These are phyloP conservation scores for Dexiosoma caninum DNA, from an alignment of 2,888 invertebrate species.

Conservation along the genomic window DNA sequence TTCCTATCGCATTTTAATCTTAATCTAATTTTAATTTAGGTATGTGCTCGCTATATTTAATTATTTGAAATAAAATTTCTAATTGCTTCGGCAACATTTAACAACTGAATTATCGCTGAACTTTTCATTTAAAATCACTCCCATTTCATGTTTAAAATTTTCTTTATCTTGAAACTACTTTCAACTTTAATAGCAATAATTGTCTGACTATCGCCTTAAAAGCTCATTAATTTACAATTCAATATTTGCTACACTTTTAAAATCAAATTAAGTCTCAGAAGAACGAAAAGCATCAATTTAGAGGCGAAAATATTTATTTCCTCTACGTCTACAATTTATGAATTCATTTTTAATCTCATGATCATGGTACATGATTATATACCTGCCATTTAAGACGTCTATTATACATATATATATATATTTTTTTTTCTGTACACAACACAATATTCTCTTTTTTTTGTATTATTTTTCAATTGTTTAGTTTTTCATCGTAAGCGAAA, in stretches of 20 bases:
- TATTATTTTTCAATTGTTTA: slow-evolving; percentile 11
- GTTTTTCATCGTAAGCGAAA: slow-evolving; percentile 3
- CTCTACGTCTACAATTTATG: slow-evolving; percentile 27
- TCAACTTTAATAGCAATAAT: slow-evolving; percentile 3
- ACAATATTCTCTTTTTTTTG: not conserved
- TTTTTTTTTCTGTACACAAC: not conserved
- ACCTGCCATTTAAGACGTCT: slow-evolving; percentile 2
- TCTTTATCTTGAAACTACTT: not conserved
- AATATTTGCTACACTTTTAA: slow-evolving; percentile 30
- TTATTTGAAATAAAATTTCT: too few relatives aligned
- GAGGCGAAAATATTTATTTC: slow-evolving; percentile 18
- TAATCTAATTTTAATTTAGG: too few relatives aligned
- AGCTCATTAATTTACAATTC: slow-evolving; percentile 13
- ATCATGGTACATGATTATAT: slow-evolving; percentile 24
- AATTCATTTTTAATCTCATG: slow-evolving; percentile 6
- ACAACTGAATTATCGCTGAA: too few relatives aligned
- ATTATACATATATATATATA: not conserved
- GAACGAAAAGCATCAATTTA: not conserved
- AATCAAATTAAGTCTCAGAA: slow-evolving; percentile 15
- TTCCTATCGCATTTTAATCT: too few relatives aligned
- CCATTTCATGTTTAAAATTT: too few relatives aligned
- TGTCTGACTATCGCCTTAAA: not conserved
- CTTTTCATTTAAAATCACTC: too few relatives aligned
- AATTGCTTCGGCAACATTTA: too few relatives aligned
- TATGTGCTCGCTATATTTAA: too few relatives aligned